phyloP scores from a whole-genome alignment of 2,797 vertebrate genomes.

The Octomys mimax region DNA sequence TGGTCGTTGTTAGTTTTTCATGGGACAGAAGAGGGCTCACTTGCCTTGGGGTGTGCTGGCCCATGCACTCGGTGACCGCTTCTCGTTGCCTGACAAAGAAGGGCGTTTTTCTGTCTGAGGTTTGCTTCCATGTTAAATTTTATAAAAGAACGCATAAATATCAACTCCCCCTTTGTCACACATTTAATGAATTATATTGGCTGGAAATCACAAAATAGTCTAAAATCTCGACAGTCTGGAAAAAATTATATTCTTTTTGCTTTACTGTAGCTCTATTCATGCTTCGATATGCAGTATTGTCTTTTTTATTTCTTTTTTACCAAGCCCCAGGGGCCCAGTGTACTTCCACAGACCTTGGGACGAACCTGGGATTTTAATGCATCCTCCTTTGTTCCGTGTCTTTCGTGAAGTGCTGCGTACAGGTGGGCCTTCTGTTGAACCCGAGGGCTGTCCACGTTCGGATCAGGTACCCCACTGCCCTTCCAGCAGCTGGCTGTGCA shows the following conservation, averaged over 20 bases:
- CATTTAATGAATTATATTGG: conserved; percentile 6
- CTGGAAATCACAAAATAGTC: conserved; percentile 19
- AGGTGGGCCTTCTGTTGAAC: conserved; percentile 41
- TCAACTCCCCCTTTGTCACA: background rate
- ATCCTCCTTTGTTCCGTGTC: background rate
- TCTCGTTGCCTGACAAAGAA: background rate
- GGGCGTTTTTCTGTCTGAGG: background rate
- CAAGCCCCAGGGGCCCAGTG: background rate
- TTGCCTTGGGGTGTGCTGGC: background rate
- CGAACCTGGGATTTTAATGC: background rate
- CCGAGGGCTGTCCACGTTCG: conserved; percentile 36
- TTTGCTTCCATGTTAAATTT: conserved; percentile 18
- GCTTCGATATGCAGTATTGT: background rate
- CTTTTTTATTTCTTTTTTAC: background rate
- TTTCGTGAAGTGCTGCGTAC: conserved; percentile 43
- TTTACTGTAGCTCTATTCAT: background rate
- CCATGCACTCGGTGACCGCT: background rate
- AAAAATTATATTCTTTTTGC: background rate
- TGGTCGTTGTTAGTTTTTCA: background rate
- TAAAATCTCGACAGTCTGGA: background rate
- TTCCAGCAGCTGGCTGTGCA: background rate
- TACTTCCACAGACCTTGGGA: background rate
- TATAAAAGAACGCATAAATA: conserved; percentile 40
- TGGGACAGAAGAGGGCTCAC: background rate
- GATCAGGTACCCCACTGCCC: background rate